These are phyloP conservation scores for Vidua macroura DNA, from an alignment of 2,113 vertebrate species.

Conservation along the genomic window DNA sequence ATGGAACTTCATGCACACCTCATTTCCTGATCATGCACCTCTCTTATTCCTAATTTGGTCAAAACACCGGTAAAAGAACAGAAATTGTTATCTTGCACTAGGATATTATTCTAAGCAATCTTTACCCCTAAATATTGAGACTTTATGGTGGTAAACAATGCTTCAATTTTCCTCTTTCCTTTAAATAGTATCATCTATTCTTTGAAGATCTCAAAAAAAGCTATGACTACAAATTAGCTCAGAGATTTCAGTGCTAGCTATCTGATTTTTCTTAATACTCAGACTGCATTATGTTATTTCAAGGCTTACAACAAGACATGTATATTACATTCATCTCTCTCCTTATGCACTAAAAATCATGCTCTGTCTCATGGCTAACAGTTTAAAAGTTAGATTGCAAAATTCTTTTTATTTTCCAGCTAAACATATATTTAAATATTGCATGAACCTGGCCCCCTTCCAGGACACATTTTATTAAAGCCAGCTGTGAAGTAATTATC, in stretches of 20 bases:
- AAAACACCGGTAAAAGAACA: not conserved
- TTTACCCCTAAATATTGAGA: not conserved
- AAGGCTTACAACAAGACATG: not conserved
- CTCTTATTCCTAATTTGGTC: not conserved
- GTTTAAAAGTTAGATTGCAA: not conserved
- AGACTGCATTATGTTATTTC: not conserved
- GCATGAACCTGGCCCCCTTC: not conserved
- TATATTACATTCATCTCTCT: not conserved
- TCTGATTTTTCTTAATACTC: not conserved
- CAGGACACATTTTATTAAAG: conserved; percentile 13
- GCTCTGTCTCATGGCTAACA: not conserved
- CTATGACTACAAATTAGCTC: not conserved
- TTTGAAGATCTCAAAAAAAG: not conserved
- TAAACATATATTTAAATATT: conserved; percentile 15
- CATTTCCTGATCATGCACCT: not conserved
- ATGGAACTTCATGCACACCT: not conserved
- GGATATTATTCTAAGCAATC: not conserved
- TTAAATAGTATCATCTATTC: not conserved
- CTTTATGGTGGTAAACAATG: not conserved
- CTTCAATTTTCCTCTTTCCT: not conserved
- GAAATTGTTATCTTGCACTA: not conserved
- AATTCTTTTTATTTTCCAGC: not conserved
- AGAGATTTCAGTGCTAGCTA: not conserved
- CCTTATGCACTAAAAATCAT: not conserved
- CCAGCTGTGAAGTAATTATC: conserved; percentile 27